Base-by-base conservation (phyloP, 2,888 invertebrate species). In the Chrysodeixis includens region DNA sequence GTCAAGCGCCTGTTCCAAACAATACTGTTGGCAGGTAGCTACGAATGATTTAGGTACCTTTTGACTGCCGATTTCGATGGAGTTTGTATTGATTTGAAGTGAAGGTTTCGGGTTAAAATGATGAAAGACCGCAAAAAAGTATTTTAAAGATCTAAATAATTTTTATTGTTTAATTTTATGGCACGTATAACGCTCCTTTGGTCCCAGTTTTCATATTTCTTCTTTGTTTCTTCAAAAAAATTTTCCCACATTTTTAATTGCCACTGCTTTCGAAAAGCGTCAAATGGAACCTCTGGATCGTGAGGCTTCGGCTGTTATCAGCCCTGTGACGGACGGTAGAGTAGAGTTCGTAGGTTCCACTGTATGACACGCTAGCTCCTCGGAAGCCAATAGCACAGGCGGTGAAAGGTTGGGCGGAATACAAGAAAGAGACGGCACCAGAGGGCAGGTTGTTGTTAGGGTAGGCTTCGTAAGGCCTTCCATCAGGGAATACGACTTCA, bases 1-100 rank as follows among this genome's bases (percentile, higher is more conserved):
- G 69, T 78, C 69, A 71, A 74, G 62, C 55, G 10, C 26, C 44
- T 35, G 60, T 62, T 66, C 66, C 69, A 71, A 78, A 79, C 78
- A 80, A 80, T 74, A 64, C 51, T 20, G 54, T 57, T 57, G 64
- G 64, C 60, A 76, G 59, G 59, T 55, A 20, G n/a, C 22, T 30
- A 54, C 55, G 22, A 56, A 65, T 67, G 63, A 71, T 64, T 71
- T 62, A 69, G 54, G 53, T 61, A 56, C 20, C 22, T 69, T 66
- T 46, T 56, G 66, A 69, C 66, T 66, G 56, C 53, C 16, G 60
- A 60, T 66, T 74, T 65, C 30, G 9, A 32, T 30, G 54, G 63
- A 16, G 8, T 58, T 65, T 1, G 32, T 65, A 52, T 64, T 60
- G 62, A 56, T 74, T 66, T 53, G 9, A 8, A 35, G 5, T 54